Base-by-base conservation (phyloP, 1,140 invertebrate genomes). In the Camponotus vicinus region DNA sequence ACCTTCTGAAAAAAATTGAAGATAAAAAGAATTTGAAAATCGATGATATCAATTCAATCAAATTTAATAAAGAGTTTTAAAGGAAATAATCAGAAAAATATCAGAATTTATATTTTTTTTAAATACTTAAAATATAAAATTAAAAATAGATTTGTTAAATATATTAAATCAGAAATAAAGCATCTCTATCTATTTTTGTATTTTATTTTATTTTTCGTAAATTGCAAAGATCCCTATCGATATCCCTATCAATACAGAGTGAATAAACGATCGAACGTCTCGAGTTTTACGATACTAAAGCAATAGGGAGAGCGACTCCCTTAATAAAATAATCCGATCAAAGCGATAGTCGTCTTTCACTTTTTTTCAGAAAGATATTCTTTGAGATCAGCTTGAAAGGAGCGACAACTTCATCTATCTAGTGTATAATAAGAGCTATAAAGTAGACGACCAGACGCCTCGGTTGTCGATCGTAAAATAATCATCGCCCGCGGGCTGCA, bases 401-500 rank as follows among this genome's bases (percentile, higher is more conserved):
- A 37, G 15, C 52, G 55, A 75, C 37, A 61, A 73, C 69, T 61
- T 83, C 57, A n/a, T 75, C 27, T 55, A 34, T 63, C 40, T 21
- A 64, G 11, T 40, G 13, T 49, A 61, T 49, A 75, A 83, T 83
- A 73, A 73, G 49, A 40, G 15, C 49, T 34, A 52, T 42, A 70
- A 73, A 69, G 7, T 34, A 59, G 32, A 27, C 15, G 61, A 52
- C 21, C 49, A 13, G 40, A 27, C 63, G 11, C 49, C 49, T 73
- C 45, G 32, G 69, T 84, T 73, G 73, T 40, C 67, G 61, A 86
- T 90, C 70, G 73, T 45, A 70, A 80, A 88, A 90, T 88, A 91
- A 90, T 90, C 87, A 87, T 88, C 79, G 87, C 75, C 75, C 34
- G 70, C 64, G 87, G 89, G 57, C 77, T 37, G 18, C 88, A 37